Evolutionary conservation across 2,797 vertebrate species (phyloP).

Genomic region (Pseudochirops cupreus): DNA sequence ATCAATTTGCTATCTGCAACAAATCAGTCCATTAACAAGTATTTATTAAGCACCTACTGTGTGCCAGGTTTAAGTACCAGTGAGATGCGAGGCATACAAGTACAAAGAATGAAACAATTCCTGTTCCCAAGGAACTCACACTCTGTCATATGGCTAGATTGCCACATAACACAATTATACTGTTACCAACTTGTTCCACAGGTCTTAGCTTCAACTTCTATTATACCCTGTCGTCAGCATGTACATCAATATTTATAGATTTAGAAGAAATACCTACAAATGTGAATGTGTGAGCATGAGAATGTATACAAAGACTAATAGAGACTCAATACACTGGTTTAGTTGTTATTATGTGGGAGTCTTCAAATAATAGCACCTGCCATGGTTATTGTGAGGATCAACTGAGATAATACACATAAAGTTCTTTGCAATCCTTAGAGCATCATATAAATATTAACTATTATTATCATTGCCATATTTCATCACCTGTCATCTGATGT

Average conservation of each 20-base stretch:
- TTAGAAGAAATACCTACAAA: conserved; percentile 50
- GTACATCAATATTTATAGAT: conserved; percentile 58
- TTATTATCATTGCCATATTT: not conserved
- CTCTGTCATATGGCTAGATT: not conserved
- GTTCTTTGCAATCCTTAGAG: not conserved
- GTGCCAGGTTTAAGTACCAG: not conserved
- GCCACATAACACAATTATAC: not conserved
- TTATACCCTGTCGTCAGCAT: conserved; percentile 37
- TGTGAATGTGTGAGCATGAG: not conserved
- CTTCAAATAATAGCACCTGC: not conserved
- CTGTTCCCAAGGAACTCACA: not conserved
- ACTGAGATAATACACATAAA: not conserved
- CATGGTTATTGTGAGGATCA: not conserved
- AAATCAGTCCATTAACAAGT: not conserved
- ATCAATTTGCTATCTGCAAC: conserved; percentile 31
- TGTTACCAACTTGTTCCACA: conserved; percentile 21
- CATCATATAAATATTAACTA: not conserved
- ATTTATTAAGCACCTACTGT: not conserved
- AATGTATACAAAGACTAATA: conserved; percentile 2
- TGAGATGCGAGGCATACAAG: not conserved
- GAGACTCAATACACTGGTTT: not conserved
- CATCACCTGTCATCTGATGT: not conserved
- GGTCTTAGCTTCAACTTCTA: not conserved
- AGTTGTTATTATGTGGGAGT: not conserved
- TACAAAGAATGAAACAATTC: not conserved